phyloP scores from a whole-genome alignment of 2,113 vertebrate species.

The Phaethornis superciliosus region DNA sequence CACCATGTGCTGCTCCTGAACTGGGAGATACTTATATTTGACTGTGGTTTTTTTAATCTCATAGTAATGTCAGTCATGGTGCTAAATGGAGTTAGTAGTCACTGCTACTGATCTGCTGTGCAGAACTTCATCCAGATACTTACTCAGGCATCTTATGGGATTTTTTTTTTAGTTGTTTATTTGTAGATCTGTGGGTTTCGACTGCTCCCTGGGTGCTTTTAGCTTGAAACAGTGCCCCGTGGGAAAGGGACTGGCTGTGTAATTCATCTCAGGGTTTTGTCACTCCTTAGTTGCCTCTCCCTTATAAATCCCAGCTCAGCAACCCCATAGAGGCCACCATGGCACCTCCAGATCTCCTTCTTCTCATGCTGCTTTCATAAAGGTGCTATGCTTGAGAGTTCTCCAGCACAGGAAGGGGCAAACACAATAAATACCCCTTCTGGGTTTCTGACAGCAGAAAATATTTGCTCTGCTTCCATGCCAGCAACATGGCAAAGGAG shows the following conservation, averaged over 20 bases:
- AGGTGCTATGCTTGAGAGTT: neutral
- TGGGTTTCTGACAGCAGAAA: neutral
- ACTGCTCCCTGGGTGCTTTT: neutral
- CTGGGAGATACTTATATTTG: accelerated
- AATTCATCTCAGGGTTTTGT: accelerated
- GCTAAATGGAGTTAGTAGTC: neutral
- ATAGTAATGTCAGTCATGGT: neutral
- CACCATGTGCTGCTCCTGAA: neutral
- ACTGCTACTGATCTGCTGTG: neutral
- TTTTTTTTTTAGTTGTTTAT: neutral
- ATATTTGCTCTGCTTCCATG: neutral
- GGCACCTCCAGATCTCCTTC: neutral
- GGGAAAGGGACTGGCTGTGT: neutral
- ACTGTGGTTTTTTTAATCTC: neutral
- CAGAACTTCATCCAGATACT: neutral
- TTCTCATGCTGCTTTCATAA: neutral
- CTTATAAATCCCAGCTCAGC: neutral
- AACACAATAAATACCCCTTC: neutral
- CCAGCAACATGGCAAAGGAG: neutral
- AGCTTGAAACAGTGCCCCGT: neutral
- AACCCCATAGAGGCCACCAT: accelerated
- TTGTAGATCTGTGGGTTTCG: neutral
- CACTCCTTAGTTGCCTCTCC: neutral
- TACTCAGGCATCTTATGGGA: neutral
- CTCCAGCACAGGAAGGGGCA: neutral